Percentiles rank a stretch among this genome's conserved stretches.
Evolutionary conservation across 2,888 invertebrate genomes (phyloP).

Genomic region (Abrostola tripartita): DNA sequence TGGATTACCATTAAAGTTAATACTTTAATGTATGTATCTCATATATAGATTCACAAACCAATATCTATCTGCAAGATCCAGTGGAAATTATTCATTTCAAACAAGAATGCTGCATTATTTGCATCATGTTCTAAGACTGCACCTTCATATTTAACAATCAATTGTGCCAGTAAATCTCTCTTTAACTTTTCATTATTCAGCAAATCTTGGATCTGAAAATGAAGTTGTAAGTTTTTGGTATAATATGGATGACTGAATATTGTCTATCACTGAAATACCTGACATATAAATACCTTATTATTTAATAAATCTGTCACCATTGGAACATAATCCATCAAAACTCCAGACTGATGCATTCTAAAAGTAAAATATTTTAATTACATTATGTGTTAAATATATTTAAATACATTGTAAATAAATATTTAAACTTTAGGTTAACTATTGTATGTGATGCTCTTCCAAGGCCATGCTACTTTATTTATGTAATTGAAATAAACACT

Average conservation of each 20-base stretch:
- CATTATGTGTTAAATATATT: background rate
- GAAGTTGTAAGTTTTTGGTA: background rate
- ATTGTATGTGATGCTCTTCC: too few relatives aligned
- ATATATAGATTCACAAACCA: constrained; percentile 68
- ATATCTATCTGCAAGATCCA: constrained; percentile 89
- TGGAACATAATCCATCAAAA: constrained; percentile 88
- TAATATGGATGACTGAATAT: too few relatives aligned
- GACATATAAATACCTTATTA: constrained; percentile 81
- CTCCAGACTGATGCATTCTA: constrained; percentile 85
- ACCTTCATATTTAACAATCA: constrained; percentile 85
- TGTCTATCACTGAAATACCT: too few relatives aligned
- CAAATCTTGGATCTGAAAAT: constrained; percentile 77
- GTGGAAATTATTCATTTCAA: constrained; percentile 89
- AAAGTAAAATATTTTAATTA: constrained; percentile 47
- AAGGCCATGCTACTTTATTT: background rate
- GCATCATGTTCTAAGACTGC: constrained; percentile 83
- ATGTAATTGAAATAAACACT: too few relatives aligned
- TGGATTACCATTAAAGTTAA: too few relatives aligned
- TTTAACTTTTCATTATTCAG: constrained; percentile 82
- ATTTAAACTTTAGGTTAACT: too few relatives aligned
- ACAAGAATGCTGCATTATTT: constrained; percentile 87
- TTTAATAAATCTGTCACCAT: constrained; percentile 86
- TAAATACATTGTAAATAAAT: too few relatives aligned
- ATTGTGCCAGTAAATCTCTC: constrained; percentile 79
- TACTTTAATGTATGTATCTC: background rate